These are phyloP conservation scores for Piscicola geometra DNA, from an alignment of 2,888 invertebrate species.

Conservation along the genomic window DNA sequence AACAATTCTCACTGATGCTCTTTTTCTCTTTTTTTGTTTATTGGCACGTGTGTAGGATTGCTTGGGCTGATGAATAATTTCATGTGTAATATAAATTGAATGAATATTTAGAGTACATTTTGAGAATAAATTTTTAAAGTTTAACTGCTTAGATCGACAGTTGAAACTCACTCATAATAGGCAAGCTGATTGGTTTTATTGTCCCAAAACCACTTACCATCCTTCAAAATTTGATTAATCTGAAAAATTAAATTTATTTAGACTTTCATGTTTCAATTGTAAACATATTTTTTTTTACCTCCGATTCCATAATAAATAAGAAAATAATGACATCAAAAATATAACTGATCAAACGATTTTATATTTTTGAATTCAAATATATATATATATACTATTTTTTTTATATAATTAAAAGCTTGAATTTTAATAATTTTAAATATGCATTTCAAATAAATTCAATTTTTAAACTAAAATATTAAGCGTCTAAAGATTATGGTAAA, in stretches of 20 bases:
- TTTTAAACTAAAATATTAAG: neutral
- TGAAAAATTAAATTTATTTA: neutral
- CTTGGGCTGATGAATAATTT: neutral
- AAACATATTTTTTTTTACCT: slow-evolving; percentile 11
- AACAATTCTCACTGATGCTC: neutral
- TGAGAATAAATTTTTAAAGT: too few species aligned
- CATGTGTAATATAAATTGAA: neutral
- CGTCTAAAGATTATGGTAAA: too few species aligned
- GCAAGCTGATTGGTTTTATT: neutral
- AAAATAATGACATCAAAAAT: slow-evolving; percentile 8
- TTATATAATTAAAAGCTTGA: too few species aligned
- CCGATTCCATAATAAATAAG: neutral
- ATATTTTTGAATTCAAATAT: neutral
- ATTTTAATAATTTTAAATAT: neutral
- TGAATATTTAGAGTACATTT: neutral
- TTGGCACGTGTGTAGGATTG: neutral
- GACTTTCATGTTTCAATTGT: too few species aligned
- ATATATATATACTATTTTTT: too few species aligned
- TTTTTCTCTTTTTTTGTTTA: slow-evolving; percentile 2
- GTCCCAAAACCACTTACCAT: slow-evolving; percentile 6
- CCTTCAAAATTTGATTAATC: neutral
- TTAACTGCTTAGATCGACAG: too few species aligned
- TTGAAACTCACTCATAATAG: neutral
- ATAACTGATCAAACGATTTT: neutral
- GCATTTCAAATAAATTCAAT: neutral